Evolutionary conservation across 2,797 vertebrate species (phyloP), one percentile per base, ranked within the genome.

Genomic region (Pempheris klunzingeri): DNA sequence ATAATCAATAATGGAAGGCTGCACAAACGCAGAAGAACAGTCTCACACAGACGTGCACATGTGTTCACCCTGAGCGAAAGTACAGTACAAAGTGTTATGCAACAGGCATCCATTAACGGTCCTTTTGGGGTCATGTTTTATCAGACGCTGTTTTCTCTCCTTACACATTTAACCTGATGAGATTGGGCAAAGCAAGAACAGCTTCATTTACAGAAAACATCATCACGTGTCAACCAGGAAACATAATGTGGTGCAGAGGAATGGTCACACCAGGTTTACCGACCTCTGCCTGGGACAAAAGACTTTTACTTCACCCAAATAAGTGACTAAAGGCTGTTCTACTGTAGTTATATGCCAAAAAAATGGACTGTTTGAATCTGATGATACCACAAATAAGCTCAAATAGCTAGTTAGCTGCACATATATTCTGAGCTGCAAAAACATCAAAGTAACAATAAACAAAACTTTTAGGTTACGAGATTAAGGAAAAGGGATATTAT

Each of bases 1-100:
- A 87, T 84, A 57, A 90, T 93, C 88, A 92, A 92, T 92, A 90
- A 94, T 92, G 71, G 84, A 93, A 74, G 74, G 69, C 82, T 78
- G 83, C 76, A 87, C 74, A 88, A 74, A 73, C 18, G 20, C 69
- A 74, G 58, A 82, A 49, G 34, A 68, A 71, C 64, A 52, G 66
- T 50, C 71, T 74, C 85, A 78, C 73, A 71, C 59, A 87, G 74
- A 36, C 79, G 34, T 20, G 76, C 72, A 55, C 63, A 32, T 58
- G 71, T 66, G 75, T 77, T 77, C 74, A 74, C 20, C 55, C 53
- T 61, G 65, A 81, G 81, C 57, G 79, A 74, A 78, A 76, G 71
- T 50, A 79, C 74, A 76, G 71, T 50, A 79, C 74, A 77, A 71
- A 82, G n/a, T 50, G 74, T 83, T 77, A 79, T 26, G 50, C n/a